These are phyloP conservation scores for Cyphomyrus discorhynchus DNA, from an alignment of 2,113 vertebrate genomes.

Conservation along the genomic window DNA sequence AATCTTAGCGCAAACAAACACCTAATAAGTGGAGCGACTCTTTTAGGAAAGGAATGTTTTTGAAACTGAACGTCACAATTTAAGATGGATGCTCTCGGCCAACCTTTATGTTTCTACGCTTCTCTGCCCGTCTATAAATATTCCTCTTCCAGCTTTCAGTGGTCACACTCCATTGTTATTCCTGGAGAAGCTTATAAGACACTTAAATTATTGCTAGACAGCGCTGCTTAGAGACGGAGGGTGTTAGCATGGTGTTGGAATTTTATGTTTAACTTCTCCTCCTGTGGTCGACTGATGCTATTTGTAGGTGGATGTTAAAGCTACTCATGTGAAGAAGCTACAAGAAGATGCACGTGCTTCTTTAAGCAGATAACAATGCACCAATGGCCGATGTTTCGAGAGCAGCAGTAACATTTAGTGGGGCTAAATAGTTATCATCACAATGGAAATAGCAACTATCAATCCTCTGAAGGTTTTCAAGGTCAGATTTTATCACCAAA, in stretches of 20 bases:
- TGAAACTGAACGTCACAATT: constrained; percentile 49
- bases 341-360: neutral
- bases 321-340: neutral
- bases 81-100: constrained; percentile 35
- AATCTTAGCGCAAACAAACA: constrained; percentile 54
- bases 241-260: neutral
- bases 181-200: constrained; percentile 12
- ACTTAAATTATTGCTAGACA: constrained; percentile 1
- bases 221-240: neutral
- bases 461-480: neutral
- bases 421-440: neutral
- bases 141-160: neutral
- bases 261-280: neutral
- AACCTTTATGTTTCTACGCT: constrained; percentile 26
- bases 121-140: constrained; percentile 26
- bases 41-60: constrained; percentile 54
- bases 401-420: neutral
- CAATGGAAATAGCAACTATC: neutral
- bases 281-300: neutral
- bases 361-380: neutral
- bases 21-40: constrained; percentile 46
- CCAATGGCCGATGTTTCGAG: neutral
- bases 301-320: neutral
- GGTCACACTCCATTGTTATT: constrained; percentile 12
- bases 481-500: neutral